Percentiles rank a stretch among this genome's conserved stretches.
phyloP scores from a whole-genome alignment of 2,797 vertebrate genomes.

The Bryconaethiops microstoma region DNA sequence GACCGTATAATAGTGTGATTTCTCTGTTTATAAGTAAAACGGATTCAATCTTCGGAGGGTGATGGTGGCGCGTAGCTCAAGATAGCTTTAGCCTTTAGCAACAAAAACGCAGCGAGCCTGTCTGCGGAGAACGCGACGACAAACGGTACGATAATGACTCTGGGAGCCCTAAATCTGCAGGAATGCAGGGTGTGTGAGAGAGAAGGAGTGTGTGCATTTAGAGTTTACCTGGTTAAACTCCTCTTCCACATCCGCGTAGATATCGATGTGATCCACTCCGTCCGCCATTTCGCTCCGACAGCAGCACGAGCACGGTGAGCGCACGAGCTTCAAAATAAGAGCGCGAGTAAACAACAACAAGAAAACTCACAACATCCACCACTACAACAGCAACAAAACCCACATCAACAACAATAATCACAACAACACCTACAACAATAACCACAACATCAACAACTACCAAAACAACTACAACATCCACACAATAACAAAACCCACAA shows the following conservation, averaged over 20 bases:
- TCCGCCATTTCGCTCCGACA: slow-evolving; percentile 90
- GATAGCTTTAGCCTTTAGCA: not conserved
- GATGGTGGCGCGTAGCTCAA: not conserved
- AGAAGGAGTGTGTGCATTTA: accelerated
- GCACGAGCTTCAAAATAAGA: slow-evolving; percentile 14
- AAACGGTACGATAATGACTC: not conserved
- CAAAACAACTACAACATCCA: no score
- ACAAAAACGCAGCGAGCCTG: not conserved
- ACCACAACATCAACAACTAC: no score
- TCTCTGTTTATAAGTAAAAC: no score
- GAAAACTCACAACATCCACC: no score
- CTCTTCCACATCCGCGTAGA: slow-evolving; percentile 97
- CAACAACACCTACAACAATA: no score
- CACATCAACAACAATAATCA: no score
- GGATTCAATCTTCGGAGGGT: not conserved
- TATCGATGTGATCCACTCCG: slow-evolving; percentile 98
- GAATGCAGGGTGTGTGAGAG: not conserved
- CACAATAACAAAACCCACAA: no score
- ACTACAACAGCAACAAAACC: no score
- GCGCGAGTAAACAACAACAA: not conserved
- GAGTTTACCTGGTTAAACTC: slow-evolving; percentile 92
- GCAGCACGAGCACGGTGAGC: not conserved
- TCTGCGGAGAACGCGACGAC: not conserved
- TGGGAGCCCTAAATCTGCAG: no score
- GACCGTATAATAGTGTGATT: not conserved